These are phyloP conservation scores for Drosophila azteca DNA, from an alignment of 1,140 invertebrate species.

Conservation along the genomic window DNA sequence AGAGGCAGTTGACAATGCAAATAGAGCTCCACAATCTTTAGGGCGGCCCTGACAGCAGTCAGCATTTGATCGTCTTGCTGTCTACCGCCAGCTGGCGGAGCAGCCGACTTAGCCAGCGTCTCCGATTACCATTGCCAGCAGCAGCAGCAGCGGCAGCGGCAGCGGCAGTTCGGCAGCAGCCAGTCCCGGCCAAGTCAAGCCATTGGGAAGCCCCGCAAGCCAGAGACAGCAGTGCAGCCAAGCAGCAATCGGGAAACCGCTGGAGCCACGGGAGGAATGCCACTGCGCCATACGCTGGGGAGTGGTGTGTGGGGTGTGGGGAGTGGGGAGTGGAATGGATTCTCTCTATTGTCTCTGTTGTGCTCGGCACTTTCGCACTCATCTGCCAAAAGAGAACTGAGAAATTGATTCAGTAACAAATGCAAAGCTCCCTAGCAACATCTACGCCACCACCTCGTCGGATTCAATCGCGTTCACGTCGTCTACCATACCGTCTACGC, in stretches of 20 bases:
- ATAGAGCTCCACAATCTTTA: slow-evolving; percentile 43
- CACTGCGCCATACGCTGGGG: neutral
- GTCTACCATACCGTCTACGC: too few species aligned
- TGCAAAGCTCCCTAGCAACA: slow-evolving; percentile 1
- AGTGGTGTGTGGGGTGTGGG: too few species aligned
- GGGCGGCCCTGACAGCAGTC: slow-evolving; percentile 39
- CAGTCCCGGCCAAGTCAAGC: slow-evolving; percentile 23
- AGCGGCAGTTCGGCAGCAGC: neutral
- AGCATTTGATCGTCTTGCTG: slow-evolving; percentile 52
- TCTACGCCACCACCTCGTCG: neutral
- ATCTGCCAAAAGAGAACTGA: slow-evolving; percentile 9
- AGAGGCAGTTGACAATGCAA: slow-evolving; percentile 23
- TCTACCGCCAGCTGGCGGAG: slow-evolving; percentile 35
- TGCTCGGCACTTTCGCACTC: slow-evolving; percentile 47
- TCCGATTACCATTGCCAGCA: slow-evolving; percentile 59
- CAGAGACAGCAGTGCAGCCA: slow-evolving; percentile 33
- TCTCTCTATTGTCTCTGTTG: slow-evolving; percentile 36
- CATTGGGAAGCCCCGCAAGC: slow-evolving; percentile 43
- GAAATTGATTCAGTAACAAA: slow-evolving; percentile 34
- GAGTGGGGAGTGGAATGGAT: slow-evolving; percentile 6
- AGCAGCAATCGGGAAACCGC: slow-evolving; percentile 48
- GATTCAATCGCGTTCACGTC: too few species aligned
- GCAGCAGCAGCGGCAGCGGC: slow-evolving; percentile 10
- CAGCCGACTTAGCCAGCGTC: slow-evolving; percentile 50
- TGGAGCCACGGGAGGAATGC: slow-evolving; percentile 23